Evolutionary conservation across 2,888 invertebrate genomes (phyloP).

Genomic region (Xestia ashworthii): DNA sequence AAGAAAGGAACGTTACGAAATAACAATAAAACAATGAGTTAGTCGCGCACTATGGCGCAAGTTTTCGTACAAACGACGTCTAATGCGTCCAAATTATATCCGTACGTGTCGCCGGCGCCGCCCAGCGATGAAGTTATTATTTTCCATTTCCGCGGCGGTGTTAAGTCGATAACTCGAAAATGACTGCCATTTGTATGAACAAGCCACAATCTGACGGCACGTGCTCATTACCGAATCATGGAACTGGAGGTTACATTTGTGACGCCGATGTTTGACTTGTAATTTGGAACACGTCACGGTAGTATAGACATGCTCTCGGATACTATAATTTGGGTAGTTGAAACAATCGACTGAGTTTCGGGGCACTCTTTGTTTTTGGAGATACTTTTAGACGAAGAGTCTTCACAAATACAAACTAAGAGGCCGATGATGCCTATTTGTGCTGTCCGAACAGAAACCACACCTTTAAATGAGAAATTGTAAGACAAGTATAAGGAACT

Average conservation of each 20-base stretch:
- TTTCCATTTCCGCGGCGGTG: constrained; percentile 88
- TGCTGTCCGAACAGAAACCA: no score
- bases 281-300: constrained; percentile 54
- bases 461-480: background rate
- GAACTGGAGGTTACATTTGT: constrained; percentile 69
- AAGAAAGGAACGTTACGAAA: background rate
- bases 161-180: constrained; percentile 90
- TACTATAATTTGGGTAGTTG: constrained; percentile 35
- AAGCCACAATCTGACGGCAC: constrained; percentile 79
- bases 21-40: constrained; percentile 63
- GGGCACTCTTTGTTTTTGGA: background rate
- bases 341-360: constrained; percentile 8
- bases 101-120: constrained; percentile 81
- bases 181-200: constrained; percentile 86
- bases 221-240: constrained; percentile 85
- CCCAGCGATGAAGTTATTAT: constrained; percentile 89
- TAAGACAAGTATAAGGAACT: background rate
- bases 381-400: background rate
- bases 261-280: constrained; percentile 61
- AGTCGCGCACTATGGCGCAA: constrained; percentile 69
- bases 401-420: no score
- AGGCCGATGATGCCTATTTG: background rate
- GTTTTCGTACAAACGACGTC: constrained; percentile 83
- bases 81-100: constrained; percentile 88
- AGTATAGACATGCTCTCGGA: constrained; percentile 28